Conservation (phyloP, 2,113 vertebrate genomes). For the Meleagris gallopavo region DNA sequence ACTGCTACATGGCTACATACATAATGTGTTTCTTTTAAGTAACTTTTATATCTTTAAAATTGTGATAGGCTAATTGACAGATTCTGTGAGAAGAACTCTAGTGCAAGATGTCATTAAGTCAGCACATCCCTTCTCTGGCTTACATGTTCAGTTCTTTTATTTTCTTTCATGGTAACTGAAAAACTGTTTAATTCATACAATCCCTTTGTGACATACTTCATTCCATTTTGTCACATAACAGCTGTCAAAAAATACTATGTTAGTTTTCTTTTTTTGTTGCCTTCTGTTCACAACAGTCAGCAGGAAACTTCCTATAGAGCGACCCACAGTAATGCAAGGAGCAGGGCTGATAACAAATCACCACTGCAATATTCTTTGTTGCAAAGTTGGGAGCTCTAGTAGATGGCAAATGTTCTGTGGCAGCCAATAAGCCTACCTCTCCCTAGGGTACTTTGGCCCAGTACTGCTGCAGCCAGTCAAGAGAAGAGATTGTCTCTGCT, state of each 20-base stretch:
- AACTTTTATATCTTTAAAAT: background rate
- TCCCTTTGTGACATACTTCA: background rate
- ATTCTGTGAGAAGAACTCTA: background rate
- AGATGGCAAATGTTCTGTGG: background rate
- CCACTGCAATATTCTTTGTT: background rate
- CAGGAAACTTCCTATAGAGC: background rate
- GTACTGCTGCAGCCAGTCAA: background rate
- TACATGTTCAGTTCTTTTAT: background rate
- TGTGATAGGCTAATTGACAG: background rate
- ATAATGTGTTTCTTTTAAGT: background rate
- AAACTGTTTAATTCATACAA: background rate
- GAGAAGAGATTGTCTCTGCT: background rate
- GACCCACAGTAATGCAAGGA: background rate
- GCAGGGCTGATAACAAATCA: background rate
- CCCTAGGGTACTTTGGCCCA: background rate
- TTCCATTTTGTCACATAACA: background rate
- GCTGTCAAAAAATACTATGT: background rate
- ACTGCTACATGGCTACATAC: background rate
- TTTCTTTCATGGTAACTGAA: background rate
- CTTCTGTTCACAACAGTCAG: background rate
- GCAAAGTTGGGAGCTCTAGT: background rate
- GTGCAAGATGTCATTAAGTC: background rate
- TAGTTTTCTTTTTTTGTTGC: background rate
- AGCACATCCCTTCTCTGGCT: background rate
- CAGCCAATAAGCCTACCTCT: background rate